A percentile compares a stretch with the other conserved stretches of the same genome.
These are phyloP conservation scores for Nomada hirtipes DNA, from an alignment of 2,888 invertebrate genomes.

Conservation along the genomic window DNA sequence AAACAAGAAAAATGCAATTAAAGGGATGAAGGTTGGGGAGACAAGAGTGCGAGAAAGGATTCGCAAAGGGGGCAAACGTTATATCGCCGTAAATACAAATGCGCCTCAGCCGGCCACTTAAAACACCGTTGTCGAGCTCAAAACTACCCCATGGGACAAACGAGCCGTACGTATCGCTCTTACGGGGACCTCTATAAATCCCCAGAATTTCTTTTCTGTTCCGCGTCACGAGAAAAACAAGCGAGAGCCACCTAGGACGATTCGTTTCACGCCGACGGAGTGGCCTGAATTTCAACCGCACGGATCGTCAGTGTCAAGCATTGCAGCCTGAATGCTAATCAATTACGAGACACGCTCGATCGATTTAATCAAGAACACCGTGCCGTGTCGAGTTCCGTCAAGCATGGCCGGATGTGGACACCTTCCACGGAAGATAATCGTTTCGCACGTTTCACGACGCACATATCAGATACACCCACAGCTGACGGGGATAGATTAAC, in stretches of 20 bases:
- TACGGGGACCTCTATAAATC: not conserved
- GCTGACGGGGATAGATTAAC: not conserved
- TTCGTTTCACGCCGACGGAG: not conserved
- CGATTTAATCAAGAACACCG: constrained; percentile 30
- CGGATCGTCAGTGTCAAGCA: constrained; percentile 7
- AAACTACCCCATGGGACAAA: constrained; percentile 4
- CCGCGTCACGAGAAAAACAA: not conserved
- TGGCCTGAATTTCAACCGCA: constrained; percentile 13
- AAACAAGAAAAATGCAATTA: not conserved
- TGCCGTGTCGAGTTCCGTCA: constrained; percentile 8
- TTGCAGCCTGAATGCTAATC: constrained; percentile 32
- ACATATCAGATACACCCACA: constrained; percentile 12
- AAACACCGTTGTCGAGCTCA: constrained; percentile 9
- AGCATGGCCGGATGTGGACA: constrained; percentile 8
- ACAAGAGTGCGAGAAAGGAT: not conserved
- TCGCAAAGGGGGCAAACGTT: not conserved
- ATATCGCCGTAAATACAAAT: constrained; percentile 2
- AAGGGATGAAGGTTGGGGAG: not conserved
- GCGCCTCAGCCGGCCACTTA: not conserved
- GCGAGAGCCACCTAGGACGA: not conserved
- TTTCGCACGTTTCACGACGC: constrained; percentile 19
- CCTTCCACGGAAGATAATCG: constrained; percentile 39
- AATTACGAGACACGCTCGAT: constrained; percentile 33
- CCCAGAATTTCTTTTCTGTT: not conserved
- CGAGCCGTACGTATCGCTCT: not conserved